A percentile compares a stretch with the other conserved stretches of the same genome.
Conservation (phyloP, 2,888 invertebrate genomes). For the Laspeyria flexula region DNA sequence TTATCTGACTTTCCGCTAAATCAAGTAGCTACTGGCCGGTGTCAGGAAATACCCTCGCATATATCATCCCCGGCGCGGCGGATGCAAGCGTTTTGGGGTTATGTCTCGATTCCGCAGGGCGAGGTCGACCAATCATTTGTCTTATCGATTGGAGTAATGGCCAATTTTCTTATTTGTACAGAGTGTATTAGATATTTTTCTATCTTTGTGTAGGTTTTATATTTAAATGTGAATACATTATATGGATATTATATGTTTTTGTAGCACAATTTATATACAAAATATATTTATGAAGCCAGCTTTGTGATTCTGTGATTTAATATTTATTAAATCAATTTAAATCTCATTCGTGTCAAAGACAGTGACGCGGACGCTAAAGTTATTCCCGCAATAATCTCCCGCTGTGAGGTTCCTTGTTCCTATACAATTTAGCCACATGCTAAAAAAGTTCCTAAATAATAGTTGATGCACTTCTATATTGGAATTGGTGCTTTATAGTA, state of each 20-base stretch:
- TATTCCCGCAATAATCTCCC: slow-evolving; percentile 12
- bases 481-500: slow-evolving; percentile 9
- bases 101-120: slow-evolving; percentile 70
- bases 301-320: not conserved
- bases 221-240: too few species aligned
- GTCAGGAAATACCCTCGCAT: slow-evolving; percentile 84
- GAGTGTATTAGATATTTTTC: slow-evolving; percentile 10
- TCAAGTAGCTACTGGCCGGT: slow-evolving; percentile 86
- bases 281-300: too few species aligned
- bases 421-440: slow-evolving; percentile 27
- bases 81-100: slow-evolving; percentile 82
- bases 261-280: too few species aligned
- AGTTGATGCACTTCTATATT: slow-evolving; percentile 21
- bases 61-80: slow-evolving; percentile 78
- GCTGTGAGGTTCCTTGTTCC: slow-evolving; percentile 14
- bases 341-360: slow-evolving; percentile 3
- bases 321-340: not conserved
- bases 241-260: too few species aligned
- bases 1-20: slow-evolving; percentile 86
- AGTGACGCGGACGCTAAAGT: slow-evolving; percentile 10
- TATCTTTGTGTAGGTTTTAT: not conserved
- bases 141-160: slow-evolving; percentile 69
- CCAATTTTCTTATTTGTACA: slow-evolving; percentile 57
- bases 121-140: slow-evolving; percentile 66
- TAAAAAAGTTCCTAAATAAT: slow-evolving; percentile 28